A percentile compares a stretch with the other conserved stretches of the same genome.
phyloP scores from a whole-genome alignment of 2,888 invertebrate species.

The Dynastes grantii region DNA sequence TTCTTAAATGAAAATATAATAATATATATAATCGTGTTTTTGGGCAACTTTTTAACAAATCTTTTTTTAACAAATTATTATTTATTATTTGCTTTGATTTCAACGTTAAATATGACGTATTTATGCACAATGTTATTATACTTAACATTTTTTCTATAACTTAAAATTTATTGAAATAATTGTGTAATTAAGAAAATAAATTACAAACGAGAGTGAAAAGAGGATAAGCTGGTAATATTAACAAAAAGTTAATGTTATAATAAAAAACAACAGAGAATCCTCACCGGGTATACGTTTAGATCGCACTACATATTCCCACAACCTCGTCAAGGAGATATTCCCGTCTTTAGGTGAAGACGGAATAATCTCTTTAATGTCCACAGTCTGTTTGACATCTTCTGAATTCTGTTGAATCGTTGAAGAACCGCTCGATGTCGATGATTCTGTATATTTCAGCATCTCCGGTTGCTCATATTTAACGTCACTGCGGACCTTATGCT shows the following conservation, averaged over 20 bases:
- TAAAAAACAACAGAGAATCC: not conserved
- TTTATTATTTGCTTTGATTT: too few species aligned
- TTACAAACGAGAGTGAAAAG: too few species aligned
- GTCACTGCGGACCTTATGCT: constrained; percentile 8
- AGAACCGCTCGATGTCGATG: constrained; percentile 20
- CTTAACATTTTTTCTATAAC: too few species aligned
- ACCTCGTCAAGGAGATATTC: constrained; percentile 77
- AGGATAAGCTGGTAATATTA: too few species aligned
- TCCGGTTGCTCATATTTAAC: not conserved
- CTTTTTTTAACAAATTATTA: too few species aligned
- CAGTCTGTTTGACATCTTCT: not conserved
- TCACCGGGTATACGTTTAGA: constrained; percentile 80
- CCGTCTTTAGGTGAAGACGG: constrained; percentile 55
- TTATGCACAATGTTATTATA: too few species aligned
- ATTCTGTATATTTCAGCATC: constrained; percentile 49
- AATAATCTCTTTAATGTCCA: constrained; percentile 20
- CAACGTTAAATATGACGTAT: too few species aligned
- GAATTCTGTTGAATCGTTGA: constrained; percentile 34
- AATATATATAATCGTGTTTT: too few species aligned
- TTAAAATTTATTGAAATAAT: too few species aligned
- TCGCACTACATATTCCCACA: constrained; percentile 87
- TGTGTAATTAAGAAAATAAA: too few species aligned
- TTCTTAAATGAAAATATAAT: too few species aligned
- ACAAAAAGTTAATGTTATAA: not conserved
- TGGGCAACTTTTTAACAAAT: too few species aligned